Percentiles rank a stretch among this genome's conserved stretches.
phyloP scores from a whole-genome alignment of 1,140 invertebrate species.

The Aporrectodea caliginosa region DNA sequence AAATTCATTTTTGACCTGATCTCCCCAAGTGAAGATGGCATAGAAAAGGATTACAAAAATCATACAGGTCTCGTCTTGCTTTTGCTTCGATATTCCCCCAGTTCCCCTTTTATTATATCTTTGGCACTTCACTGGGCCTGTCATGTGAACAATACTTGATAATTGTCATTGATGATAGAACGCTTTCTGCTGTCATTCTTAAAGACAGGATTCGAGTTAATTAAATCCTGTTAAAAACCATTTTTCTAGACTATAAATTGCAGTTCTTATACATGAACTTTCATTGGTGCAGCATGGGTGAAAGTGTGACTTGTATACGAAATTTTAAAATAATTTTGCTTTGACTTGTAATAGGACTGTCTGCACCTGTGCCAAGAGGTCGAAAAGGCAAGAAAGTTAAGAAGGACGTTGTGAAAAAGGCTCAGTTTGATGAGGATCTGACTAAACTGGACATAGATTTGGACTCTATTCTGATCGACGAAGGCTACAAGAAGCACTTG shows the following conservation, averaged over 20 bases:
- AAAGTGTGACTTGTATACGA: too few relatives aligned
- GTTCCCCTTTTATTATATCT: too few relatives aligned
- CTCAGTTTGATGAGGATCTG: conserved; percentile 34
- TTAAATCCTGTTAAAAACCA: too few relatives aligned
- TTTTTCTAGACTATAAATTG: too few relatives aligned
- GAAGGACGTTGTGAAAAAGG: conserved; percentile 55
- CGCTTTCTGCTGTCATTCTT: too few relatives aligned
- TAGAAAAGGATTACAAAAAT: conserved; percentile 71
- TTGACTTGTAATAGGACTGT: conserved; percentile 50
- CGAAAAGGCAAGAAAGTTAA: conserved; percentile 66
- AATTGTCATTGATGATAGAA: too few relatives aligned
- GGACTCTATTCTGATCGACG: conserved; percentile 63
- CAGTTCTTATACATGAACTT: too few relatives aligned
- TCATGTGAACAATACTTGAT: too few relatives aligned
- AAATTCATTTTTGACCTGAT: conserved; percentile 90
- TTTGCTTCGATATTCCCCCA: background rate
- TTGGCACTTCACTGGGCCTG: too few relatives aligned
- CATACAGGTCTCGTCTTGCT: conserved; percentile 60
- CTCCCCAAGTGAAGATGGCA: conserved; percentile 62
- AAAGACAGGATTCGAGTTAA: too few relatives aligned
- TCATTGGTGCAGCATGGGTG: too few relatives aligned
- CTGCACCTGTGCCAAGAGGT: conserved; percentile 61
- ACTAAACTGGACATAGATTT: conserved; percentile 41
- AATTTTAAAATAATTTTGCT: too few relatives aligned
- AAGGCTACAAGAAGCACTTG: conserved; percentile 93